Conservation (phyloP, 2,113 vertebrate genomes). For the Mungos mungo region DNA sequence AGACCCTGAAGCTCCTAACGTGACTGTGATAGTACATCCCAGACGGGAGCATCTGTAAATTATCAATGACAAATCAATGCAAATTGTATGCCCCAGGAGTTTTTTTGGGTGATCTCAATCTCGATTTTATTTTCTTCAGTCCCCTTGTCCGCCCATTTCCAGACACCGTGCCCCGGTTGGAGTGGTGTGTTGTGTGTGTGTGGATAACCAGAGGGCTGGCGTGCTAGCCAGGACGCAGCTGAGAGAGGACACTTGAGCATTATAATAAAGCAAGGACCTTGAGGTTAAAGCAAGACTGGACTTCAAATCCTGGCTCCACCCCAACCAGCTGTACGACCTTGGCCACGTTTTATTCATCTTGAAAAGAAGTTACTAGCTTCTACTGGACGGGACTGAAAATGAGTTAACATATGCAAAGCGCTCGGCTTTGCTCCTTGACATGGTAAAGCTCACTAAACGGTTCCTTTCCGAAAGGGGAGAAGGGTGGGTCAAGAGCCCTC, state of each 20-base stretch:
- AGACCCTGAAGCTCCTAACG: neutral
- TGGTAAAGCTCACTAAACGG: neutral
- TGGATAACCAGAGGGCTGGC: neutral
- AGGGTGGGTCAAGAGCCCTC: neutral
- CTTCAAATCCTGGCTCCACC: slow-evolving; percentile 4
- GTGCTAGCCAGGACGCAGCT: neutral
- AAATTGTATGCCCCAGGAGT: neutral
- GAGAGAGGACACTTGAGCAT: neutral
- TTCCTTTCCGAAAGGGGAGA: neutral
- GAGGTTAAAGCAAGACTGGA: neutral
- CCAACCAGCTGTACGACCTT: slow-evolving; percentile 6
- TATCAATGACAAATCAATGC: neutral
- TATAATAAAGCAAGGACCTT: neutral
- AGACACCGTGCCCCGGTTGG: neutral
- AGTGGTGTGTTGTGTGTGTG: neutral
- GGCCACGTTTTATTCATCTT: neutral
- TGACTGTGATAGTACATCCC: neutral
- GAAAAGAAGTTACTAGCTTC: neutral
- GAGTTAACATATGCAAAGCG: neutral
- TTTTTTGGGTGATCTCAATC: neutral
- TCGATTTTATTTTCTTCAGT: slow-evolving; percentile 32
- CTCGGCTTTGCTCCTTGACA: neutral
- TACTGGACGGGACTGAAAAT: neutral
- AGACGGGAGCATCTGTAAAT: slow-evolving; percentile 44
- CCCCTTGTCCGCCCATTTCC: slow-evolving; percentile 17